Base-by-base conservation (phyloP, 1,140 invertebrate species). In the Brachionus koreanus region DNA sequence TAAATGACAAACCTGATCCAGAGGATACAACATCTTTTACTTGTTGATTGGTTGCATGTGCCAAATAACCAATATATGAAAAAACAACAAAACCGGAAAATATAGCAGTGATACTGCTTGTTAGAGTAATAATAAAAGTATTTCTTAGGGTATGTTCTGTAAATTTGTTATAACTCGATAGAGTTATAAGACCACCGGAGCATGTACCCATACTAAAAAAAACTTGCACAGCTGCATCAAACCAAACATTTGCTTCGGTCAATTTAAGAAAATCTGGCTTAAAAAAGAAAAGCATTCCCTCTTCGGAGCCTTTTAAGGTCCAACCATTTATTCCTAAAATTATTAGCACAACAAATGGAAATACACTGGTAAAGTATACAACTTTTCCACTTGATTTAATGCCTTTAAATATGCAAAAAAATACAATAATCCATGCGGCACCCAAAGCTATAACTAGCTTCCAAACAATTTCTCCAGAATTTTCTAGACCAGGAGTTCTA, bases 81-180 rank as follows among this genome's bases (percentile, higher is more conserved):
- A 99, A 99, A 85, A 99, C 98, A 7, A 98, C 97, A 86, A 98
- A 96, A 12, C 97, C 97, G 83, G 96, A 95, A 88, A 98, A 98
- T 91, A 99, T 94, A 85, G 94, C 96, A 0, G 97, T 99, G 84
- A 94, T 94, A 12, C 94, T 96, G 88, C 99, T 98, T 5, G 98
- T 92, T 35, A 94, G 91, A 85, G 96, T 98, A 0, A 98, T 95
- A 82, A 98, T 94, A 42, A 99, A 86, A 1, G 96, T 95, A 88
- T 99, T 96, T 86, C 95, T 84, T 46, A 86, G 84, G 25, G 84
- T 85, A 65, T 86, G 85, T 63, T 87, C 93, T 37, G 90, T 89
- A 87, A 95, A 95, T 35, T 91, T 90, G 85, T 94, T 95, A 87
- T 94, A 94, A 3, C 93, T 93, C 7, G 93, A 91, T 84, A 93